phyloP scores from a whole-genome alignment of 2,888 invertebrate genomes.

The Erpobdella octoculata region DNA sequence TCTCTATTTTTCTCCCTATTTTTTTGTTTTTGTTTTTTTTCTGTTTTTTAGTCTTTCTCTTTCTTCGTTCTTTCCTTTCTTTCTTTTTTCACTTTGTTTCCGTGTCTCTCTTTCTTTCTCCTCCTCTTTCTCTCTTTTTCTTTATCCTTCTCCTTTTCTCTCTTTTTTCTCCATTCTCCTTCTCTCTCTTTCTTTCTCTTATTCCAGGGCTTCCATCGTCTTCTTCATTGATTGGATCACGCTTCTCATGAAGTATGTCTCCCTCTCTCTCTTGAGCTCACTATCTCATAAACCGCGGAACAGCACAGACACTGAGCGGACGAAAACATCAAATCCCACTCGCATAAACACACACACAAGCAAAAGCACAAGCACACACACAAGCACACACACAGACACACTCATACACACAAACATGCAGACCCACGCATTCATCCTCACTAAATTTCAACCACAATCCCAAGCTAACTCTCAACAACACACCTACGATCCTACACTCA shows the following conservation, averaged over 20 bases:
- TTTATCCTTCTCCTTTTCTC: neutral
- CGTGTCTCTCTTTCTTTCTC: neutral
- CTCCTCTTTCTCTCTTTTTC: neutral
- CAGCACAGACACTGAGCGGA: no score
- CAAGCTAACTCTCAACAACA: no score
- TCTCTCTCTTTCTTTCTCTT: neutral
- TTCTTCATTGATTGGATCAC: no score
- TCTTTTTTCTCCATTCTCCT: neutral
- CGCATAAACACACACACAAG: neutral
- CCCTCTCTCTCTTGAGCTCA: constrained; percentile 2
- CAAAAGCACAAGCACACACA: no score
- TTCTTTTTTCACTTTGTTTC: neutral
- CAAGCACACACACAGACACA: no score
- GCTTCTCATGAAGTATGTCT: neutral
- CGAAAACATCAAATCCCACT: neutral
- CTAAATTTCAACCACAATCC: no score
- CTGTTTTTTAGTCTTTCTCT: constrained; percentile 11
- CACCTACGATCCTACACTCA: no score
- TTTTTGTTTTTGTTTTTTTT: constrained; percentile 15
- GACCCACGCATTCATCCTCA: no score
- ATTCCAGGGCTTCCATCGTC: neutral
- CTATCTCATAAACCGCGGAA: no score
- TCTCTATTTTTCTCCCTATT: neutral
- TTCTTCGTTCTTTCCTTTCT: neutral
- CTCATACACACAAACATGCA: no score